phyloP scores from a whole-genome alignment of 2,797 vertebrate species.

The Pipistrellus pygmaeus region DNA sequence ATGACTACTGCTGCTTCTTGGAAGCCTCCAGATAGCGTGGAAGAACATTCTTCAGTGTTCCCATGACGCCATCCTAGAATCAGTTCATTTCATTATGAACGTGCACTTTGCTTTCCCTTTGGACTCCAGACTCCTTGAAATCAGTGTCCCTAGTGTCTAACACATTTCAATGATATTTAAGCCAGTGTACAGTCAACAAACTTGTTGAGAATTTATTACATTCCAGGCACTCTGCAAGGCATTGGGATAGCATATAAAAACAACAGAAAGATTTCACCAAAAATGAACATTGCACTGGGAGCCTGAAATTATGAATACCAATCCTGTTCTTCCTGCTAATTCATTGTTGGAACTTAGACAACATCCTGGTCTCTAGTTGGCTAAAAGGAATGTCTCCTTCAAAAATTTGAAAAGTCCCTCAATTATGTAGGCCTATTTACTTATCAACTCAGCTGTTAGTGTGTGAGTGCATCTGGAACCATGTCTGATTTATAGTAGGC shows the following conservation, averaged over 20 bases:
- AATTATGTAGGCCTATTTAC: neutral
- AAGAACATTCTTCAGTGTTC: neutral
- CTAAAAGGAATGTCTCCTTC: neutral
- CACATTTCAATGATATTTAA: neutral
- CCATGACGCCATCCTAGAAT: neutral
- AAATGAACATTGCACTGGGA: neutral
- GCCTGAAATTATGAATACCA: neutral
- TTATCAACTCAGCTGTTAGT: neutral
- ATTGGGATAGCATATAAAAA: neutral
- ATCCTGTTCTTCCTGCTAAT: neutral
- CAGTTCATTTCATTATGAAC: conserved; percentile 1
- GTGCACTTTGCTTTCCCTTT: neutral
- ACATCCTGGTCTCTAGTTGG: neutral
- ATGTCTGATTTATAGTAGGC: neutral
- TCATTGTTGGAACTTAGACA: neutral
- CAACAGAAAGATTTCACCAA: neutral
- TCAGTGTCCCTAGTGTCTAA: neutral
- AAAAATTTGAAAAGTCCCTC: neutral
- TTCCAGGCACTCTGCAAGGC: neutral
- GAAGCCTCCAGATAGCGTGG: neutral
- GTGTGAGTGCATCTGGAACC: neutral
- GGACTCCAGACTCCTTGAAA: neutral
- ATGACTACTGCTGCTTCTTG: neutral
- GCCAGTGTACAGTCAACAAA: neutral
- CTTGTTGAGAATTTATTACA: neutral